Conservation (phyloP, 2,888 invertebrate species). For the Thymelicus sylvestris region DNA sequence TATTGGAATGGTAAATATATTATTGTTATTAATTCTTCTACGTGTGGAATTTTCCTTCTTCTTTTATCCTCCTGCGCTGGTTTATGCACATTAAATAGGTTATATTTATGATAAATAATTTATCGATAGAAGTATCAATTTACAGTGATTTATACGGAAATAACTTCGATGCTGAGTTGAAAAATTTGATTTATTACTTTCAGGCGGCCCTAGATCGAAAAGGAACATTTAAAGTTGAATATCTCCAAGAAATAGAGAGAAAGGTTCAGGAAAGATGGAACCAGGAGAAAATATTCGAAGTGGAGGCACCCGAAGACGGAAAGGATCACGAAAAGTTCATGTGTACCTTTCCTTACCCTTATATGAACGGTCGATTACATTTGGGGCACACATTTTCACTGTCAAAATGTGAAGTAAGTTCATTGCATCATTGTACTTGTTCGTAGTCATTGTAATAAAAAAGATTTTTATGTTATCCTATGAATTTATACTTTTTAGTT, state of each 20-base stretch:
- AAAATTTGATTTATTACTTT: conserved; percentile 41
- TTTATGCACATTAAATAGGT: neutral
- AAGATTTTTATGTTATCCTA: neutral
- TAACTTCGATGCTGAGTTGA: too few species aligned
- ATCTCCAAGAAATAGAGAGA: conserved; percentile 94
- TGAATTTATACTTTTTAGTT: conserved; percentile 84
- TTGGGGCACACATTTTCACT: conserved; percentile 98
- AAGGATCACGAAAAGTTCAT: conserved; percentile 92
- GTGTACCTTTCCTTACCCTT: conserved; percentile 98
- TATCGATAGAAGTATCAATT: too few species aligned
- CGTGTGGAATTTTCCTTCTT: neutral
- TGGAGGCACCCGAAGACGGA: conserved; percentile 89
- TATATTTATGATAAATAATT: neutral
- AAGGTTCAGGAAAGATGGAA: conserved; percentile 95
- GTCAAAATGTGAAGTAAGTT: conserved; percentile 96
- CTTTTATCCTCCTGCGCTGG: too few species aligned
- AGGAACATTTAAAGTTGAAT: conserved; percentile 98
- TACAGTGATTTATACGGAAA: too few species aligned
- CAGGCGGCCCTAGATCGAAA: conserved; percentile 86
- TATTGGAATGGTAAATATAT: neutral
- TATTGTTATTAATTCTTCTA: neutral
- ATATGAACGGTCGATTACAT: conserved; percentile 99
- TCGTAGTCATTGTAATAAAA: neutral
- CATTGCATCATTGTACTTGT: neutral
- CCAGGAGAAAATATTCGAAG: conserved; percentile 90